Base-by-base conservation (phyloP, 2,113 vertebrate species). In the Zingel zingel region DNA sequence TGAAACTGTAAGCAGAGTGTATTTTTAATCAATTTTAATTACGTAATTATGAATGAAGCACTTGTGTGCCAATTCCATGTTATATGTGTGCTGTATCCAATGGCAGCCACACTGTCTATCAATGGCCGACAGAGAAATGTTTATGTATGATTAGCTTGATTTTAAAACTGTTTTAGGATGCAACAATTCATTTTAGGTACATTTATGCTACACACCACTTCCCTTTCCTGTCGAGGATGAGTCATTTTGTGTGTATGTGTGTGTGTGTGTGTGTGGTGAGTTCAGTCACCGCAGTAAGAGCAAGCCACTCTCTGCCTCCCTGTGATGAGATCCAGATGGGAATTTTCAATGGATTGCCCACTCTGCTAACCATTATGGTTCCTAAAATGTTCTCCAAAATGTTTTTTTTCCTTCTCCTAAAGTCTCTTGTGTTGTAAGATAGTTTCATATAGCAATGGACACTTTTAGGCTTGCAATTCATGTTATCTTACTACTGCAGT, bases 241-340 rank as follows among this genome's bases (percentile, higher is more conserved):
- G 68, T 93, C 90, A 91, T 80, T 59, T 56, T 59, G 78, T 47
- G 72, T 64, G 72, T 61, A 76, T 50, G 70, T 79, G 65, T 69
- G 73, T 73, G 64, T 64, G 79, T 74, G 23, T 47, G 47, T 76
- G 76, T 64, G 58, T 79, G 77, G 78, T 77, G 85, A 86, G 88
- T 90, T 86, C 77, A 91, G 90, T 85, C 87, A 92, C 88, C 82
- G 69, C 89, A 81, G 87, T 86, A 81, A 82, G 68, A 84, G 80
- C 76, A 65, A 90, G 86, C 85, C 83, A 85, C 87, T 85, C 73
- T 74, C 74, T 86, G 89, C 81, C 80, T 93, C 70, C 23, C 84
- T 62, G 57, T 93, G 92, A 94, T 93, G 90, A 86, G 90, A 90
- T 87, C 92, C 94, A 94, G 94, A 94, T 94, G 94, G 92, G 90